Conservation (phyloP, 2,888 invertebrate genomes). For the Dichetophora obliterata region DNA sequence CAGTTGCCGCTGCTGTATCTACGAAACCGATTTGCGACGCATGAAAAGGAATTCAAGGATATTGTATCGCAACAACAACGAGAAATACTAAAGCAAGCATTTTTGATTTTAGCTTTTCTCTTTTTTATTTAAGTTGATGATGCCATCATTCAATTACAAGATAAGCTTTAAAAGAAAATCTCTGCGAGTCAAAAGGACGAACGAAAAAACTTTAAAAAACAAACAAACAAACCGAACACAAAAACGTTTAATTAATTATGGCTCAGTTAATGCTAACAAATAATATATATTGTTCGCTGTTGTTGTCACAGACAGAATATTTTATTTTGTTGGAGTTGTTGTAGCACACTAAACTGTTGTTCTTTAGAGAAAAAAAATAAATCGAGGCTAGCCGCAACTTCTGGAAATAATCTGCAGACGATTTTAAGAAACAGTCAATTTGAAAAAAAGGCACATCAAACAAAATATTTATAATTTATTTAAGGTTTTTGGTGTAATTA, state of each 20-base stretch:
- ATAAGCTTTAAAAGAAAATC: slow-evolving; percentile 50
- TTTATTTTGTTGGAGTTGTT: background rate
- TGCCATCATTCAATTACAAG: slow-evolving; percentile 68
- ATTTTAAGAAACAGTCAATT: no score
- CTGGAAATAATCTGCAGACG: background rate
- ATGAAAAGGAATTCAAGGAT: background rate
- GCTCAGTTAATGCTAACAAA: slow-evolving; percentile 64
- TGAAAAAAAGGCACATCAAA: no score
- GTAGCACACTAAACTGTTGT: background rate
- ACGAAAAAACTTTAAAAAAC: background rate
- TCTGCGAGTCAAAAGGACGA: background rate
- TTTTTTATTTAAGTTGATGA: slow-evolving; percentile 50
- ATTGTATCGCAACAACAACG: no score
- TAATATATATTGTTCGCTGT: slow-evolving; percentile 47
- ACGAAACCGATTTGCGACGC: slow-evolving; percentile 27
- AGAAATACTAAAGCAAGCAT: no score
- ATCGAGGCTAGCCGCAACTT: background rate
- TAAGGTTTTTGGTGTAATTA: no score
- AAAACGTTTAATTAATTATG: slow-evolving; percentile 62
- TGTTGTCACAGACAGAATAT: slow-evolving; percentile 10
- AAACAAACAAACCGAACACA: background rate
- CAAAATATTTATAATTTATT: no score
- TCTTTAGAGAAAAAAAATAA: background rate
- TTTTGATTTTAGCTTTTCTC: no score
- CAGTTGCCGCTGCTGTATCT: background rate